A percentile compares a stretch with the other conserved stretches of the same genome.
Conservation (phyloP, 2,113 vertebrate genomes). For the Gallinago undulata region DNA sequence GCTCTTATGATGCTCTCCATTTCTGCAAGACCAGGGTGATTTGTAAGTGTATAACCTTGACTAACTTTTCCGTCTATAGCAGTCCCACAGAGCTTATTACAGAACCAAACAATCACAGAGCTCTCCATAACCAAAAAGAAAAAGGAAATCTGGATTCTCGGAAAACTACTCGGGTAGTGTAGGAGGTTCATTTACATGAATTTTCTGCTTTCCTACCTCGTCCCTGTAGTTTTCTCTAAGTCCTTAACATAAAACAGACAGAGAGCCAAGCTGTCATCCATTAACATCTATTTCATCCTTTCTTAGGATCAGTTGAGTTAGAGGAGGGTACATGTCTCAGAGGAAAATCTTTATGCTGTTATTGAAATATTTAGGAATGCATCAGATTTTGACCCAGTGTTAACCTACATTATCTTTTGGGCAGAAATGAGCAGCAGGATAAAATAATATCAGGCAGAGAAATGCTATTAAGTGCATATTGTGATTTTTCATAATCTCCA, state of each 20-base stretch:
- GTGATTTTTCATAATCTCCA: neutral
- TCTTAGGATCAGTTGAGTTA: neutral
- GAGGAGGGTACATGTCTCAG: neutral
- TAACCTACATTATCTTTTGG: neutral
- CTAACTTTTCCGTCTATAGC: neutral
- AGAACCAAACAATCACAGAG: neutral
- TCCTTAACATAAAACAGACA: neutral
- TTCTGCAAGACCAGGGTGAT: neutral
- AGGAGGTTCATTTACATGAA: neutral
- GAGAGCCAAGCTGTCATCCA: neutral
- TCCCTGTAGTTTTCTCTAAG: neutral
- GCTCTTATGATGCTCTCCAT: neutral
- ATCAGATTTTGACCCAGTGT: neutral
- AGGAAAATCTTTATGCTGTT: neutral
- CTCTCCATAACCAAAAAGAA: neutral
- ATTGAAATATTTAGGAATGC: neutral
- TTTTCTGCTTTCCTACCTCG: neutral
- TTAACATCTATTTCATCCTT: conserved; percentile 35
- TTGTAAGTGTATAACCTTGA: neutral
- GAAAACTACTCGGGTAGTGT: neutral
- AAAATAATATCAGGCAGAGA: neutral
- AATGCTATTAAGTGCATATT: neutral
- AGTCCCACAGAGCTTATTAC: neutral
- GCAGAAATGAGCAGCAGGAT: neutral
- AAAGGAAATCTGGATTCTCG: neutral